Evolutionary conservation across 2,113 vertebrate species (phyloP).

Genomic region (Cyanoramphus novaezelandiae): DNA sequence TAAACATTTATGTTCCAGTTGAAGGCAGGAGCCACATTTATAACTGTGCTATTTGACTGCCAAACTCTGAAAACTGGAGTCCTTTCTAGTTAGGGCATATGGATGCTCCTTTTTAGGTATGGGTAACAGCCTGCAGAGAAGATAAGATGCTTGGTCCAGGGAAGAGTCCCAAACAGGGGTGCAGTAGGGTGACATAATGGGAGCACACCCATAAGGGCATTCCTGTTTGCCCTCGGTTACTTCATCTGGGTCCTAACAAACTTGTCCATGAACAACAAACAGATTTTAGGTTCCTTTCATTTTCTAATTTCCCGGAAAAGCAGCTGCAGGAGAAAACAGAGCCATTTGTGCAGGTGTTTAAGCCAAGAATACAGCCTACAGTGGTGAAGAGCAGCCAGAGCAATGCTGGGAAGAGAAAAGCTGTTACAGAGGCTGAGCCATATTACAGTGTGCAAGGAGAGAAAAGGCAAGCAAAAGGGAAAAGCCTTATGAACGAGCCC

Average conservation of each 20-base stretch:
- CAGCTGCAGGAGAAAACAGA: background rate
- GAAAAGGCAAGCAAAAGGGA: background rate
- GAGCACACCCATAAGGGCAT: background rate
- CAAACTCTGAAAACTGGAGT: background rate
- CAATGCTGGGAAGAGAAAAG: background rate
- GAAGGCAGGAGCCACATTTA: background rate
- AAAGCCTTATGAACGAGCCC: background rate
- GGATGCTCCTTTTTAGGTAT: slow-evolving; percentile 6
- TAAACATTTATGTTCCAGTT: slow-evolving; percentile 40
- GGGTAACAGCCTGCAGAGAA: background rate
- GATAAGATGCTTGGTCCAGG: background rate
- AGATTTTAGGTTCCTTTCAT: background rate
- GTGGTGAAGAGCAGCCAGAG: background rate
- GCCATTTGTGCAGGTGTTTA: background rate
- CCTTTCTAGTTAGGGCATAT: background rate
- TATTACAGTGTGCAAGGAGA: background rate
- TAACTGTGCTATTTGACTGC: background rate
- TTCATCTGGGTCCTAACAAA: background rate
- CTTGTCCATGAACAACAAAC: background rate
- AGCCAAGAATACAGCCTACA: background rate
- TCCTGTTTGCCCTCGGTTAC: background rate
- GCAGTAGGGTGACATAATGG: background rate
- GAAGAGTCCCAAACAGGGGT: background rate
- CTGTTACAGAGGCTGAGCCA: background rate
- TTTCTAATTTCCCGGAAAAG: background rate